Conservation (phyloP, 35 echinoderm and acorn worm genomes). For the Apostichopus japonicus region DNA sequence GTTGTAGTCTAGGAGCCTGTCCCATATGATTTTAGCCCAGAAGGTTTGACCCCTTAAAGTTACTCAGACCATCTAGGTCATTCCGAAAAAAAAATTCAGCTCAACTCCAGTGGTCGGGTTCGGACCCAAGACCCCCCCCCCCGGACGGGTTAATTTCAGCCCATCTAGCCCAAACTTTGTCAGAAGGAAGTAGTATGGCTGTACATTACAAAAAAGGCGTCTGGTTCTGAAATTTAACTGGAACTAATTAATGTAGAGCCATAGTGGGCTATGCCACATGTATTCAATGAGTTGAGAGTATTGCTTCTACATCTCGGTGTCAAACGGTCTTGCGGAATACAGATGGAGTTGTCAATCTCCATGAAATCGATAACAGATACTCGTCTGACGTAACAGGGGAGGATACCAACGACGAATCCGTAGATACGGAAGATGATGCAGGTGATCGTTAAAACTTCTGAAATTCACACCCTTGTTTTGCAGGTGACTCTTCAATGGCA, state of each 20-base stretch:
- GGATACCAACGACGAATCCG: not conserved
- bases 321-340: not conserved
- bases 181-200: too few relatives aligned
- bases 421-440: not conserved
- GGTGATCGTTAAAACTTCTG: not conserved
- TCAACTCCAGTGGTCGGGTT: too few relatives aligned
- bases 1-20: too few relatives aligned
- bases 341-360: not conserved
- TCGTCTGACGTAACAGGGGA: not conserved
- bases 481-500: not conserved
- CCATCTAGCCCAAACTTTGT: too few relatives aligned
- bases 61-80: too few relatives aligned
- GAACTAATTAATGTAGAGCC: not conserved
- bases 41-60: too few relatives aligned
- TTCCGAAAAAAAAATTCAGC: too few relatives aligned
- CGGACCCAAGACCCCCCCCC: too few relatives aligned
- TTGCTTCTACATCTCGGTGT: constrained; percentile 18
- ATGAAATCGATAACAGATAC: not conserved
- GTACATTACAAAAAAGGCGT: too few relatives aligned
- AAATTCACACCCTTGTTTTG: not conserved
- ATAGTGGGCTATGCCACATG: constrained; percentile 12
- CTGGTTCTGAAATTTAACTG: not conserved
- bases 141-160: too few relatives aligned
- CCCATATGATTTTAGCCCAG: too few relatives aligned
- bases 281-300: not conserved